phyloP scores from a whole-genome alignment of 2,797 vertebrate genomes.

The Epinephelus coioides region DNA sequence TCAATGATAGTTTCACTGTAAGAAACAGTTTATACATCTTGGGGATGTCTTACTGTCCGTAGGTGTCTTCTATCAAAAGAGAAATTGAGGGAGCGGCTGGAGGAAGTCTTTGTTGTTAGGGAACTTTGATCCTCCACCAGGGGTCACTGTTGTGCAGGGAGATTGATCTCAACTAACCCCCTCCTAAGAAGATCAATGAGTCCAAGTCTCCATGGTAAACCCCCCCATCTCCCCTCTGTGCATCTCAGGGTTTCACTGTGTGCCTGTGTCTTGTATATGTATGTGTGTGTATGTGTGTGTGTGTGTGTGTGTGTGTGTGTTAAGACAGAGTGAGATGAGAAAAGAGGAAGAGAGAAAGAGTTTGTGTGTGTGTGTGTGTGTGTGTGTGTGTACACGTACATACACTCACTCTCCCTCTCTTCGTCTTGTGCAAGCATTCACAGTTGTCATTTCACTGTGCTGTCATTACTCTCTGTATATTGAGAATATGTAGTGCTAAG shows the following conservation, averaged over 20 bases:
- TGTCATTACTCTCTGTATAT: slow-evolving; percentile 43
- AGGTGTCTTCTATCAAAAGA: slow-evolving; percentile 19
- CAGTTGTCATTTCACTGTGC: slow-evolving; percentile 29
- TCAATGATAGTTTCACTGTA: background rate
- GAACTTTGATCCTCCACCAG: slow-evolving; percentile 78
- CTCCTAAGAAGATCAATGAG: slow-evolving; percentile 74
- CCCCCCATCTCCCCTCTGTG: slow-evolving; percentile 40
- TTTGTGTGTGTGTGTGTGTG: background rate
- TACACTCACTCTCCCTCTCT: too few relatives aligned
- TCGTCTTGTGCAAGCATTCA: background rate
- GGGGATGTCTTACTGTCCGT: background rate
- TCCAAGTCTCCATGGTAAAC: slow-evolving; percentile 56
- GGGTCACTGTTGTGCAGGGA: slow-evolving; percentile 85
- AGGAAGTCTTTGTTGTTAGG: slow-evolving; percentile 49
- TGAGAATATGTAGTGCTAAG: slow-evolving; percentile 48
- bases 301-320: slow-evolving; percentile 9
- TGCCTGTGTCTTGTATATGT: slow-evolving; percentile 22
- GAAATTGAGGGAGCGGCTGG: slow-evolving; percentile 2
- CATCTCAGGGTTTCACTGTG: slow-evolving; percentile 35
- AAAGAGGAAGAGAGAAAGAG: background rate
- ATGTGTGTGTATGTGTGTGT: background rate
- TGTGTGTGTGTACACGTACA: background rate
- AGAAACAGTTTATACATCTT: background rate
- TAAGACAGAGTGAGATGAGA: background rate
- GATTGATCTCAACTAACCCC: slow-evolving; percentile 70